Evolutionary conservation across 2,797 vertebrate species (phyloP).

Genomic region (Acrossocheilus wenchowensis): DNA sequence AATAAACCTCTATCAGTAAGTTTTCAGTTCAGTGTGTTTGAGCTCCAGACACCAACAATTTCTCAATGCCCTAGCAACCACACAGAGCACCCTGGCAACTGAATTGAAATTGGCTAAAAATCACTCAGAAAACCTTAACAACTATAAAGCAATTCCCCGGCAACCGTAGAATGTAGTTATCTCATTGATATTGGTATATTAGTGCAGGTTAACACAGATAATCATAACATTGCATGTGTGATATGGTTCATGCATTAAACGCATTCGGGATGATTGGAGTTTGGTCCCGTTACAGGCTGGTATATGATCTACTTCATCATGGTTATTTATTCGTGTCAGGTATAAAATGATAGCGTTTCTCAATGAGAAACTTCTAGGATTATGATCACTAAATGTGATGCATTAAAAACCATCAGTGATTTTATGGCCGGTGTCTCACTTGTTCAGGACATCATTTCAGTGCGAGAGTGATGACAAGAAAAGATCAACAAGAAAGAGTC

Average conservation of each 20-base stretch:
- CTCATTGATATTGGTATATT: neutral
- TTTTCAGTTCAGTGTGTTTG: neutral
- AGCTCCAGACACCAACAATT: neutral
- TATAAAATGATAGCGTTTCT: conserved; percentile 45
- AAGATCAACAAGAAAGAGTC: neutral
- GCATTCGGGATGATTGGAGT: neutral
- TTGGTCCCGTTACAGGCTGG: neutral
- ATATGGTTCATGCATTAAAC: neutral
- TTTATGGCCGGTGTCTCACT: conserved; percentile 26
- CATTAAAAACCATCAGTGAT: conserved; percentile 57
- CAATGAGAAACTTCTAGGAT: conserved; percentile 40
- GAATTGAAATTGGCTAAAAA: neutral
- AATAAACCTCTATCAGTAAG: neutral
- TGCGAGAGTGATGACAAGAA: neutral
- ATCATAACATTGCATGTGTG: neutral
- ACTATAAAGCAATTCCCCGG: neutral
- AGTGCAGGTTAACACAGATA: neutral
- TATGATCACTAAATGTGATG: conserved; percentile 57
- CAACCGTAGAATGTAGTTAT: neutral
- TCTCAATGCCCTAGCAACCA: neutral
- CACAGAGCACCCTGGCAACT: neutral
- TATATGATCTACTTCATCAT: conserved; percentile 19
- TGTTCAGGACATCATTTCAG: neutral
- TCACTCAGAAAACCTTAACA: neutral
- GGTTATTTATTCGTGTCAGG: conserved; percentile 40